Percentiles rank a stretch among this genome's conserved stretches.
Conservation (phyloP, 2,797 vertebrate genomes). For the Crenuchus spilurus region DNA sequence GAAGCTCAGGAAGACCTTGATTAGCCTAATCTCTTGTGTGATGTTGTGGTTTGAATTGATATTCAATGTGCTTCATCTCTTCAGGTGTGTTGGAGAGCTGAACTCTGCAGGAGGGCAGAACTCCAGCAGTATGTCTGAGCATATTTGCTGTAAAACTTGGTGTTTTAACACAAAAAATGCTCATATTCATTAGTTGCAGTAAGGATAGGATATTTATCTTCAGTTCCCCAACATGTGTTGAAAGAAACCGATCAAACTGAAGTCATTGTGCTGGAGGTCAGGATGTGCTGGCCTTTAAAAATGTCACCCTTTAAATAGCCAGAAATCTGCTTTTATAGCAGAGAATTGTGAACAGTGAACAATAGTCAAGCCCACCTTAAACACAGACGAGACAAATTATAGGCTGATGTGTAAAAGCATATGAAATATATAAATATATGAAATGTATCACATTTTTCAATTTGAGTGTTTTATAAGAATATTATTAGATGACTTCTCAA, state of each 20-base stretch:
- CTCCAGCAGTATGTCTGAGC: not conserved
- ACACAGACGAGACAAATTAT: not conserved
- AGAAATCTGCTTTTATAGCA: slow-evolving; percentile 41
- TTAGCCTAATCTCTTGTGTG: not conserved
- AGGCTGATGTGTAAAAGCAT: no score
- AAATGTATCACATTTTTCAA: no score
- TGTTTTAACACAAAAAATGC: not conserved
- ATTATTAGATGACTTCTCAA: no score
- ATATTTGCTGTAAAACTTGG: no score
- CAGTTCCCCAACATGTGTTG: not conserved
- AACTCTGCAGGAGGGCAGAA: not conserved
- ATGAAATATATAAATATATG: no score
- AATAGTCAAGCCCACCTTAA: not conserved
- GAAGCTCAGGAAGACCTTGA: not conserved
- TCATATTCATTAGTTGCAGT: slow-evolving; percentile 3
- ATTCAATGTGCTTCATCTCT: no score
- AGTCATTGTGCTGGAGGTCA: slow-evolving; percentile 49
- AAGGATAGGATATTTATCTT: not conserved
- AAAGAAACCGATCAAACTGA: slow-evolving; percentile 11
- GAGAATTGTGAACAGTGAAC: slow-evolving; percentile 13
- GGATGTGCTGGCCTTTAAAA: slow-evolving; percentile 68
- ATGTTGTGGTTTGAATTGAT: not conserved
- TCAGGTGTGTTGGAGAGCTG: slow-evolving; percentile 2
- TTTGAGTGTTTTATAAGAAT: no score
- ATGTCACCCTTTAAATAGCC: slow-evolving; percentile 64